Evolutionary conservation across 2,888 invertebrate genomes (phyloP), one percentile per base, ranked within the genome.

Genomic region (Rotaria macrura): DNA sequence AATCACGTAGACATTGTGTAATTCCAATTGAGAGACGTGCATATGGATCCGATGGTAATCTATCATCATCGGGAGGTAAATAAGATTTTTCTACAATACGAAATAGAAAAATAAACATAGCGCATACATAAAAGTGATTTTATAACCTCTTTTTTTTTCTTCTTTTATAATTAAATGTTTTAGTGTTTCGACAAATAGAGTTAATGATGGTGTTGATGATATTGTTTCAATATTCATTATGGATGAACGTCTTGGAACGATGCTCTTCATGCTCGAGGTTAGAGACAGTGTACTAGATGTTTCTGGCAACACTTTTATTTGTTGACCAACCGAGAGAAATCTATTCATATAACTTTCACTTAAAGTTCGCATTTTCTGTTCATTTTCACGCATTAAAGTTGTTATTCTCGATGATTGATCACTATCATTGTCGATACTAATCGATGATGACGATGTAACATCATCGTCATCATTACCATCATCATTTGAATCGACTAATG

Each of bases 311-410:
- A 23, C 2, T 43, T 79, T 40, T 79, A 43, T 25, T 79, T 79
- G 79, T 79, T 79, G 79, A 12, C n/a, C 43, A 43, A 79, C 25
- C 1, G 43, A n/a, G n/a, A 79, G 43, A 79, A 79, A 79, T 40
- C 79, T 7, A 79, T 79, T 79, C 79, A 79, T 79, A n/a, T 79
- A 79, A n/a, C 43, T 43, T 79, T 79, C 79, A 43, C 79, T 79
- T 79, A 79, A 43, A 43, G 0, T 43, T 25, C 79, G 40, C 34
- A 79, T 79, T 79, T 79, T 79, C 43, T 14, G 40, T 79, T 79
- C 79, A 79, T 79, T 79, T 43, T 79, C 79, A 43, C n/a, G 40
- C 79, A 79, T 79, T 43, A 79, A 40, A 43, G 25, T 40, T 43
- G 79, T 43, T 1, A 79, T 79, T 14, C 43, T 43, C 10, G 43